Percentiles rank a stretch among this genome's conserved stretches.
Conservation (phyloP, 2,888 invertebrate species). For the Lampropteryx suffumata region DNA sequence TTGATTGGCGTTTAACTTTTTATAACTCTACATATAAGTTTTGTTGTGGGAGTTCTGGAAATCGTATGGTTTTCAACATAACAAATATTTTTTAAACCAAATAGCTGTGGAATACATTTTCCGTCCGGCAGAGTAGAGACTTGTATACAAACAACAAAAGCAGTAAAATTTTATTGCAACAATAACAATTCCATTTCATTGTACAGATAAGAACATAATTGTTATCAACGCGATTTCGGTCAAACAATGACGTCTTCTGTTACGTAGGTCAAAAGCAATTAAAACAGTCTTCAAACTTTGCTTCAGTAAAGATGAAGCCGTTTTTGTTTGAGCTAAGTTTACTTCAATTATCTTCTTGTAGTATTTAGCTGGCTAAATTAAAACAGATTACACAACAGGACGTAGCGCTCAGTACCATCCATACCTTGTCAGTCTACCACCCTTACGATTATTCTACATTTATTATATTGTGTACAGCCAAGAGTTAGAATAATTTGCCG, state of each 20-base stretch:
- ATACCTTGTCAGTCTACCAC: too few species aligned
- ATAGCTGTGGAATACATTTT: conserved; percentile 13
- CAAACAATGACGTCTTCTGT: conserved; percentile 18
- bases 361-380: too few species aligned
- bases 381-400: too few species aligned
- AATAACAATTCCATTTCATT: conserved; percentile 23
- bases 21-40: too few species aligned
- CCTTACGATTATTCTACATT: too few species aligned
- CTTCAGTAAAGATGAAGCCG: conserved; percentile 27
- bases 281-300: conserved; percentile 56
- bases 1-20: too few species aligned
- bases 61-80: not conserved
- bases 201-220: conserved; percentile 24
- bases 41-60: too few species aligned
- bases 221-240: conserved; percentile 22
- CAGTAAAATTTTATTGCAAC: conserved; percentile 25
- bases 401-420: too few species aligned
- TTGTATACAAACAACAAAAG: conserved; percentile 20
- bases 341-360: not conserved
- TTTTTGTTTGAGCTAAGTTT: conserved; percentile 16
- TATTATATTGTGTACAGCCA: too few species aligned
- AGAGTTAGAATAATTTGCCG: too few species aligned
- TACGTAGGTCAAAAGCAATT: conserved; percentile 51
- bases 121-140: not conserved
- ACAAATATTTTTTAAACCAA: not conserved